A percentile compares a stretch with the other conserved stretches of the same genome.
phyloP scores from a whole-genome alignment of 2,888 invertebrate species.

The Argynnis bischoffii region DNA sequence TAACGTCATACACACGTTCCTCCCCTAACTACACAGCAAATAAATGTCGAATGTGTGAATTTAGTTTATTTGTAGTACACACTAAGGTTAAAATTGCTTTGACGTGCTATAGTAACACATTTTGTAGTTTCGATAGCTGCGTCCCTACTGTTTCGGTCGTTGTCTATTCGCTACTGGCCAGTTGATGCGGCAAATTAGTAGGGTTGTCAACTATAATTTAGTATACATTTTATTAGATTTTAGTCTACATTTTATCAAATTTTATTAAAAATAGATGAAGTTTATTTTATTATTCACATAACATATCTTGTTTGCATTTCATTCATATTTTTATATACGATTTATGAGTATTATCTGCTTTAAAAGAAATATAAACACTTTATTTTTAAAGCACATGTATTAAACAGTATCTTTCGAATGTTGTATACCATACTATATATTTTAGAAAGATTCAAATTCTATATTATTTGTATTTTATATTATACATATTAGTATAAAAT shows the following conservation, averaged over 20 bases:
- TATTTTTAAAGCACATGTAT: no score
- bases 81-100: conserved; percentile 50
- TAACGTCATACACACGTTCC: conserved; percentile 81
- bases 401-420: no score
- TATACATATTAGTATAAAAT: no score
- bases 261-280: no score
- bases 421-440: no score
- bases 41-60: conserved; percentile 25
- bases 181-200: conserved; percentile 70
- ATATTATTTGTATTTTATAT: no score
- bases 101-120: conserved; percentile 41
- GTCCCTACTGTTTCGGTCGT: conserved; percentile 61
- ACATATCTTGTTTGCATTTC: no score
- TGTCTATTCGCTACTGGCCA: conserved; percentile 67
- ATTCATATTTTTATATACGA: no score
- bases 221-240: background rate
- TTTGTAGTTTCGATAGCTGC: conserved; percentile 52
- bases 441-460: no score
- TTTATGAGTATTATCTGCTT: no score
- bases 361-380: no score
- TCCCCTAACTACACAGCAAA: conserved; percentile 63
- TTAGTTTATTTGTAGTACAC: conserved; percentile 38
- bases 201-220: conserved; percentile 48
- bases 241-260: background rate
- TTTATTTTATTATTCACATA: no score